These are phyloP conservation scores for Pantherophis vulpinus DNA, from an alignment of 2,797 vertebrate genomes.

Conservation along the genomic window DNA sequence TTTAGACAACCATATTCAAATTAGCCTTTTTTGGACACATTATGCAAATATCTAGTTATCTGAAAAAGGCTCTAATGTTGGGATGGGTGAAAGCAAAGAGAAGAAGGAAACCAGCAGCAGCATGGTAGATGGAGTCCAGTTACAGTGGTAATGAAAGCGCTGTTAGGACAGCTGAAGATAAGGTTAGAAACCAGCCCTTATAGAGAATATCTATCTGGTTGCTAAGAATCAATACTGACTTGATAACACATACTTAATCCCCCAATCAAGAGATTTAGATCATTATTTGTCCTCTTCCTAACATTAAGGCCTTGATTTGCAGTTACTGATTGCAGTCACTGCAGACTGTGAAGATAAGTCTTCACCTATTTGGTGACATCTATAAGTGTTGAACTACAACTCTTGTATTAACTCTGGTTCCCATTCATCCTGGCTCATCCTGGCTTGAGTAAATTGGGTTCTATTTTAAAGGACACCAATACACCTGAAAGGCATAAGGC, in stretches of 20 bases:
- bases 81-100: neutral
- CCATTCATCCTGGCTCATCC: neutral
- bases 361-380: neutral
- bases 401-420: neutral
- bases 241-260: neutral
- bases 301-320: neutral
- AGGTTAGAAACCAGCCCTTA: neutral
- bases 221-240: neutral
- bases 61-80: neutral
- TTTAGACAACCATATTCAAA: neutral
- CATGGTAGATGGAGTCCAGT: neutral
- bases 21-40: neutral
- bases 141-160: neutral
- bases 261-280: neutral
- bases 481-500: neutral
- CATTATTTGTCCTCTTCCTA: neutral
- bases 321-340: neutral
- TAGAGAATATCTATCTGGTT: neutral
- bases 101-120: neutral
- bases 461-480: neutral
- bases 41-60: neutral
- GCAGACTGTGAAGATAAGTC: neutral
- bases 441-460: neutral
- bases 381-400: neutral
- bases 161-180: neutral